phyloP scores from a whole-genome alignment of 1,140 invertebrate species.

The Drosophila sulfurigaster region DNA sequence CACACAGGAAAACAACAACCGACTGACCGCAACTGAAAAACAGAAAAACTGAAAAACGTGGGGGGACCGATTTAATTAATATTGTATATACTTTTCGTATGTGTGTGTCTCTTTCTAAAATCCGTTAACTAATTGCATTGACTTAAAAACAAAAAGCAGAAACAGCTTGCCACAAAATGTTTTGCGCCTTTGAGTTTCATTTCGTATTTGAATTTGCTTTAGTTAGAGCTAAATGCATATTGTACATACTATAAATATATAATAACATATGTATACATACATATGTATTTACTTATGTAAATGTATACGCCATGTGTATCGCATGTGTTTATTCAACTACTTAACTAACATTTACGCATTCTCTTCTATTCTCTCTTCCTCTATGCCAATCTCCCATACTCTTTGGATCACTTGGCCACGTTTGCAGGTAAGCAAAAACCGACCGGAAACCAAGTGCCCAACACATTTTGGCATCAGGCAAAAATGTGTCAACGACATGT shows the following conservation, averaged over 20 bases:
- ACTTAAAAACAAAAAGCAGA: slow-evolving; percentile 33
- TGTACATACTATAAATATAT: slow-evolving; percentile 38
- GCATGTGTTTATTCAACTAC: slow-evolving; percentile 28
- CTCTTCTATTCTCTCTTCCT: slow-evolving; percentile 51
- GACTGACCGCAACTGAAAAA: slow-evolving; percentile 15
- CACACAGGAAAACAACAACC: slow-evolving; percentile 11
- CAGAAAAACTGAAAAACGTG: not conserved
- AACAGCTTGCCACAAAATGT: slow-evolving; percentile 79
- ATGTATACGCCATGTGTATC: slow-evolving; percentile 1
- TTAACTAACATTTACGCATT: slow-evolving; percentile 49
- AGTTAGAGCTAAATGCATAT: slow-evolving; percentile 37
- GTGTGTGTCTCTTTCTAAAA: slow-evolving; percentile 61
- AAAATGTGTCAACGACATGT: slow-evolving; percentile 84
- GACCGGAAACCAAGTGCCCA: slow-evolving; percentile 64
- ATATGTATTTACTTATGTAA: slow-evolving; percentile 10
- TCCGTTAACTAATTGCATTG: slow-evolving; percentile 76
- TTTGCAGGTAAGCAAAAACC: slow-evolving; percentile 78
- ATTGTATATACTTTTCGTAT: slow-evolving; percentile 20
- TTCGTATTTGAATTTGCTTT: slow-evolving; percentile 58
- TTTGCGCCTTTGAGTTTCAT: slow-evolving; percentile 72
- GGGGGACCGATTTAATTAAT: slow-evolving; percentile 1
- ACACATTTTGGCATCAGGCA: slow-evolving; percentile 60
- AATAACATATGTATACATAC: not conserved
- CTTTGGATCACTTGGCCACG: slow-evolving; percentile 30
- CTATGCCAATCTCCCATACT: slow-evolving; percentile 5